Base-by-base conservation (phyloP, 2,797 vertebrate genomes). In the Heteromormyrus szaboi region DNA sequence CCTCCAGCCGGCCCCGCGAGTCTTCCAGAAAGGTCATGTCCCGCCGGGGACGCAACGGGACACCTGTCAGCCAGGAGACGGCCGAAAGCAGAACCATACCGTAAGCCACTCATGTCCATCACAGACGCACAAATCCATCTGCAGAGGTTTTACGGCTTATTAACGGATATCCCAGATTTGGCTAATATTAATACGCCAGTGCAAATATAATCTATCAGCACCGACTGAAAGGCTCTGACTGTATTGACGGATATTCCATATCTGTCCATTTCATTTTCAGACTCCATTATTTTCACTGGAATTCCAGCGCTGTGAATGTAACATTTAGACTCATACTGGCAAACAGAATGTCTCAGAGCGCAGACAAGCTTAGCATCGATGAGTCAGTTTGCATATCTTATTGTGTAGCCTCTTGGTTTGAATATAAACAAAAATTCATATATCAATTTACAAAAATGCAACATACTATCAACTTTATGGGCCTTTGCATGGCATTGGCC, bases 41-140 rank as follows among this genome's bases (percentile, higher is more conserved):
- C 87, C 94, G 93, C 90, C 95, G 95, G 86, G 96, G 96, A 92
- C 95, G 96, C 90, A 95, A 91, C 3, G 94, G 95, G 87, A 96
- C 94, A 46, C 96, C 95, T 97, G 90, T 1, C 89, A 19, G 37
- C 14, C 83, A 14, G 54, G 53, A 86, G 41, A 46, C 37, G 37
- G 37, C 3, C 41, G 9, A 22, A 25, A 65, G n/a, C 19, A 12
- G 22, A 62, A 19, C 29, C 3, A 9, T 11, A 33, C 1, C 11
- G 4, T 83, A 22, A 85, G 48, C 81, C 19, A 4, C n/a, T 12
- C 46, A 6, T 22, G 44, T 84, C 19, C 37, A 22, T 84, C 41
- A 50, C 5, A 54, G 25, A 29, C 37, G 19, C 25, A 86, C 17
- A 19, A 59, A 86, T 2, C 3, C 85, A 9, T 56, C 85, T 37